Percentiles rank a stretch among this genome's conserved stretches.
phyloP scores from a whole-genome alignment of 2,797 vertebrate genomes.

The Rhinatrema bivittatum region DNA sequence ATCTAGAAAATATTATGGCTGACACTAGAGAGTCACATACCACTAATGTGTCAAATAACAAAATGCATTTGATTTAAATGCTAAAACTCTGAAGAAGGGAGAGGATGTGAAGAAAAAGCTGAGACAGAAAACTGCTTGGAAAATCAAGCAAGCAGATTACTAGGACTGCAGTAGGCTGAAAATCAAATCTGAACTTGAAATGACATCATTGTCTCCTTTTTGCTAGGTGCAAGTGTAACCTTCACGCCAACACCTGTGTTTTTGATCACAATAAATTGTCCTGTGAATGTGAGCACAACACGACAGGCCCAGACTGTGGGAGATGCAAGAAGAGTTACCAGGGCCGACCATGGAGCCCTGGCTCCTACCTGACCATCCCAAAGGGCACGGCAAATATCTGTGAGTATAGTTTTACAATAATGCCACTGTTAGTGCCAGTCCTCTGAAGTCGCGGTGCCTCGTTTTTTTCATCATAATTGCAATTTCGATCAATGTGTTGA shows the following conservation, averaged over 20 bases:
- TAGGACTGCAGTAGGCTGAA: conserved; percentile 4
- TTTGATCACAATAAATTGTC: conserved; percentile 88
- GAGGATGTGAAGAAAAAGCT: too few relatives aligned
- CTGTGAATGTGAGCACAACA: conserved; percentile 98
- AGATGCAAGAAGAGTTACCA: conserved; percentile 96
- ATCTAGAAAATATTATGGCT: too few relatives aligned
- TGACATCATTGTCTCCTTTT: conserved; percentile 29
- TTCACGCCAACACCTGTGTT: conserved; percentile 92
- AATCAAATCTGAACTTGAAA: conserved; percentile 9
- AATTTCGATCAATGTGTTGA: not conserved
- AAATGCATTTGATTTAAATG: too few relatives aligned
- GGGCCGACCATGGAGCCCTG: conserved; percentile 88
- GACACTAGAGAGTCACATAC: too few relatives aligned
- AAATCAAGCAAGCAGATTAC: not conserved
- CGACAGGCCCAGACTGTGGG: conserved; percentile 93
- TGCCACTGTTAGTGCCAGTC: not conserved
- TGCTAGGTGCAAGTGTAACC: conserved; percentile 96
- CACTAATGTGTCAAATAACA: too few relatives aligned
- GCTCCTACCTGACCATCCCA: conserved; percentile 95
- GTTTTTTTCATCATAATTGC: conserved; percentile 4
- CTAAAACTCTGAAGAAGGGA: too few relatives aligned
- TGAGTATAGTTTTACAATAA: conserved; percentile 61
- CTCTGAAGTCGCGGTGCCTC: not conserved
- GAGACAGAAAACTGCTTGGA: not conserved
- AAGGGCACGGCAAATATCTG: conserved; percentile 98